phyloP scores from a whole-genome alignment of 2,888 invertebrate species.

The Hanleya hanleyi region DNA sequence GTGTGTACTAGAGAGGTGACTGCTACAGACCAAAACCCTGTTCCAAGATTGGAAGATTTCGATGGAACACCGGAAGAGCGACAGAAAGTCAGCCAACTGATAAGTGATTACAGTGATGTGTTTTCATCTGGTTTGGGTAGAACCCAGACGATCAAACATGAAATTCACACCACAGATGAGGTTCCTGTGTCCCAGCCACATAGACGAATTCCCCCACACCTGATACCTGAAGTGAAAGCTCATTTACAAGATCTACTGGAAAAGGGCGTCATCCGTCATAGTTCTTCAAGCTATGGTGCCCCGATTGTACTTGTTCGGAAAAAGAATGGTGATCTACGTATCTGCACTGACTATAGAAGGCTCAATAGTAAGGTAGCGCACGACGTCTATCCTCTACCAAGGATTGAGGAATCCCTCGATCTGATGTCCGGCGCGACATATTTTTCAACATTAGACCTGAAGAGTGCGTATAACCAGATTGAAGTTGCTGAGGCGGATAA shows the following conservation, averaged over 20 bases:
- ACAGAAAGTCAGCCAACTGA: background rate
- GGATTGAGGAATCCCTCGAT: conserved; percentile 38
- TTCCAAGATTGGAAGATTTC: background rate
- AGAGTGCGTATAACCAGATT: conserved; percentile 28
- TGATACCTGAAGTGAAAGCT: conserved; percentile 13
- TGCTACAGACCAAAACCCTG: background rate
- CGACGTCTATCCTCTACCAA: conserved; percentile 34
- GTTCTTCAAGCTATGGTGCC: conserved; percentile 33
- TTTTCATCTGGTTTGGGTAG: no score
- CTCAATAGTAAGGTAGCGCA: conserved; percentile 31
- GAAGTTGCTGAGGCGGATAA: conserved; percentile 27
- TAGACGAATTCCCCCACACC: conserved; percentile 19
- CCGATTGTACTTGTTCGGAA: conserved; percentile 38
- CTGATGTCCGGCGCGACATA: conserved; percentile 18
- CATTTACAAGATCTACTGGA: conserved; percentile 26
- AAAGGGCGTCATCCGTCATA: conserved; percentile 28
- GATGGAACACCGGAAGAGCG: background rate
- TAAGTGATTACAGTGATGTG: background rate
- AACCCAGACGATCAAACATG: no score
- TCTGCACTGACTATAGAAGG: conserved; percentile 33
- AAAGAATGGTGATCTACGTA: conserved; percentile 29
- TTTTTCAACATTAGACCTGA: conserved; percentile 34
- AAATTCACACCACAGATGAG: conserved; percentile 2
- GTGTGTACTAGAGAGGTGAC: background rate
- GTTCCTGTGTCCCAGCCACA: conserved; percentile 11